These are phyloP conservation scores for Sphaerodactylus townsendi DNA, from an alignment of 2,113 vertebrate genomes.

Conservation along the genomic window DNA sequence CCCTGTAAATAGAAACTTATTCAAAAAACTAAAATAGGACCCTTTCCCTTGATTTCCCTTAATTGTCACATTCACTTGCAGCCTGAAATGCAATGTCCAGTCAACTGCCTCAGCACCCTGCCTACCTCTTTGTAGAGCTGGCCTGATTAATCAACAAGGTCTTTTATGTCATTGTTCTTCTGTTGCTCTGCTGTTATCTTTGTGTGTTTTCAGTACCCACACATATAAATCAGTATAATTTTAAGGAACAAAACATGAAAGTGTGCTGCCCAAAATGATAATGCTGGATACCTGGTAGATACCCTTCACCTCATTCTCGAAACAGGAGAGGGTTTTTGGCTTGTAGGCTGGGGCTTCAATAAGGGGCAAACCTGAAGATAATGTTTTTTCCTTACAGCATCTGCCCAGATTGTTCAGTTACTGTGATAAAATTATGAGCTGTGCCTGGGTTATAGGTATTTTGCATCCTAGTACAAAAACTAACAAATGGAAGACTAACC, in stretches of 20 bases:
- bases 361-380: neutral
- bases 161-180: neutral
- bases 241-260: neutral
- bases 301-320: neutral
- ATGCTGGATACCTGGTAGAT: neutral
- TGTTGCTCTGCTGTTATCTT: neutral
- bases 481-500: neutral
- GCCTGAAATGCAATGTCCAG: too few species aligned
- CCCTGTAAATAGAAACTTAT: too few species aligned
- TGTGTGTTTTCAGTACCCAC: neutral
- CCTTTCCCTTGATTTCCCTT: too few species aligned
- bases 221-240: neutral
- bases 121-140: too few species aligned
- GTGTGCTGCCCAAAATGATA: neutral
- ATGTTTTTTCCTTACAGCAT: neutral
- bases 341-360: neutral
- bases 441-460: neutral
- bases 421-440: neutral
- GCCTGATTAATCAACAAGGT: too few species aligned
- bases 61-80: too few species aligned
- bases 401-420: neutral
- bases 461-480: neutral
- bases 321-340: neutral
- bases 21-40: too few species aligned
- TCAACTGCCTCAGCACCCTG: too few species aligned